Base-by-base conservation (phyloP, 2,113 vertebrate genomes). In the Lepidothrix coronata region DNA sequence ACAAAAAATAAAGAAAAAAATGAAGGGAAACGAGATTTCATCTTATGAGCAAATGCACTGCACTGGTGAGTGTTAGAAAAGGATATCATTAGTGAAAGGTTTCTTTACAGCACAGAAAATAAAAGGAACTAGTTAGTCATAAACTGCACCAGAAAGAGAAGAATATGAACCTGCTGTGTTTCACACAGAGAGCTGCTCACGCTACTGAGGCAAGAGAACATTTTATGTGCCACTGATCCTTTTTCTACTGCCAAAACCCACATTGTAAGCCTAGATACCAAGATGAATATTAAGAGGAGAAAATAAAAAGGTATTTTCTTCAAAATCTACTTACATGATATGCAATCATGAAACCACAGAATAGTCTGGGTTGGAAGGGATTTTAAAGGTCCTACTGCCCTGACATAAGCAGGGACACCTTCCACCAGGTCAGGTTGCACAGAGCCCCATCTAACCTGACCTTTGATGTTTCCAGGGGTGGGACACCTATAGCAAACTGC, bases 351-450 rank as follows among this genome's bases (percentile, higher is more conserved):
- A 24, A 63, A 46, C 17, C 21, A 35, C 1, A 5, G 22, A 65
- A 67, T 5, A 8, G 3, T 65, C 15, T 46, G 11, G 6, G 11
- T 5, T 75, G 19, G 9, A 65, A 88, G 8, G 13, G 35, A 44
- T 14, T 49, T 55, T 30, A 62, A 81, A 63, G 12, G 4, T 18
- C 22, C 31, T 77, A 9, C 0, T 0, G 1, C 24, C 2, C 28
- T 33, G 37, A 52, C 28, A 8, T 14, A 4, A 78, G 2, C 5
- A 59, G 31, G 4, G 14, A 67, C 8, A 48, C 12, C 52, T 84
- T 83, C 24, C 27, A 16, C 24, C 24, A 23, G 8, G 41, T 18
- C 7, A 71, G 4, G 57, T 2, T 65, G 5, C 8, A 39, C 17
- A 91, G 11, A 80, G 23, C 11, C 9, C 3, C 3, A 1, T 23